Base-by-base conservation (phyloP, 2,113 vertebrate species). In the Microtus richardsoni region DNA sequence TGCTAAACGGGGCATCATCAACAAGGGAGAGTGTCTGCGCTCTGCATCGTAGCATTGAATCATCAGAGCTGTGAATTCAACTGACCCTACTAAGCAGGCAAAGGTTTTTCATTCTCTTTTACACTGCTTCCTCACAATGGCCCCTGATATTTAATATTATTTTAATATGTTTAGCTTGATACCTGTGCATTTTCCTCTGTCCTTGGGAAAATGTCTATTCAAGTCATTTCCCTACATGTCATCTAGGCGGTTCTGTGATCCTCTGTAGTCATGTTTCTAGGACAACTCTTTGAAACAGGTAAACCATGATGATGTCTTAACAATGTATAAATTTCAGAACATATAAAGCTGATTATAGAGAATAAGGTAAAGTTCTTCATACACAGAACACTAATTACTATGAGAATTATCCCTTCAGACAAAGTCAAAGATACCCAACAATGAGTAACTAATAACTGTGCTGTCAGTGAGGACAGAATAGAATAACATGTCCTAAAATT, bases 21-120 rank as follows among this genome's bases (percentile, higher is more conserved):
- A 28, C n/a, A 30, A 8, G 12, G 17, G 62, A n/a, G 12, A 19
- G 5, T 1, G 5, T 54, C 13, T 28, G 0, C 70, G 26, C 5
- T 78, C 19, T 33, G 26, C 19, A 30, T 28, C 28, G 11, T 88
- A 44, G 9, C 3, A 28, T 44, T 36, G 5, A 3, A 24, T 70
- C 7, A 16, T 14, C 30, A 36, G 36, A 49, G 54, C 24, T 83
- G n/a, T 60, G n/a, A 30, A 58, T 16, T 70, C 41, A 36, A 0
- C 21, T 13, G 14, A 41, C 14, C 44, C 6, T 71, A 30, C 5
- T 5, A 47, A 17, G 14, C 47, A 30, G 19, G 13, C 3, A 47
- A 33, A 1, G 8, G 3, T 3, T 16, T 17, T 24, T 17, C 1
- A 73, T 64, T 60, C 4, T 64, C 3, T 62, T 6, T 82, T 14